Base-by-base conservation (phyloP, 2,797 vertebrate species). In the Alectoris magna region DNA sequence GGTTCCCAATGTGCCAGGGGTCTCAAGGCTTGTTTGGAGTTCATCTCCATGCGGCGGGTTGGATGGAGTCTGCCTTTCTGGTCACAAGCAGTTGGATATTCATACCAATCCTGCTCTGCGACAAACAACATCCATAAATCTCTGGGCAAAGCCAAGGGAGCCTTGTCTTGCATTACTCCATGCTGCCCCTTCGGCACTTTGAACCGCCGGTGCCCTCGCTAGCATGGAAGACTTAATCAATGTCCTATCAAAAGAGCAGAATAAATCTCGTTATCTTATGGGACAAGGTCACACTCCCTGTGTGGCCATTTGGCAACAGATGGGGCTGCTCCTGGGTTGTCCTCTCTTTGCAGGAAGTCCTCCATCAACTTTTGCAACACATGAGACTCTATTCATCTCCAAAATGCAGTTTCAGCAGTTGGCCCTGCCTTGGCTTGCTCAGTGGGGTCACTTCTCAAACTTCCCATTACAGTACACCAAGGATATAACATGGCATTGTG, bases 281-380 rank as follows among this genome's bases (percentile, higher is more conserved):
- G 77, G 58, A 73, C 36, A 18, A 76, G 75, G 88, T 71, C 62
- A 60, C 55, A 21, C 74, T 82, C 13, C 1, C 64, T 95, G 94
- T 90, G 92, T 94, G 92, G 94, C 55, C 19, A 0, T 79, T 75
- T 93, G 72, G 88, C 70, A 84, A 46, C 31, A 63, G 55, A 85
- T 29, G 36, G 69, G 39, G 83, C 15, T 73, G 48, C 36, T 87
- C 72, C 62, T 84, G 80, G 83, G 88, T 88, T 92, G 48, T 69
- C 89, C 71, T 82, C 83, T 91, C 77, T 82, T 92, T 49, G 31
- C 73, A 90, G 94, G 95, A 96, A 96, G 91, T 87, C 66, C 92
- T 95, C 78, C 93, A 95, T 96, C 93, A 95, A 36, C 19, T 80
- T 82, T 66, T 90, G 80, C 74, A 84, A 87, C 0, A 11, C 66